Evolutionary conservation across 1,140 invertebrate genomes (phyloP).

Genomic region (Ptiloglossa arizonensis): DNA sequence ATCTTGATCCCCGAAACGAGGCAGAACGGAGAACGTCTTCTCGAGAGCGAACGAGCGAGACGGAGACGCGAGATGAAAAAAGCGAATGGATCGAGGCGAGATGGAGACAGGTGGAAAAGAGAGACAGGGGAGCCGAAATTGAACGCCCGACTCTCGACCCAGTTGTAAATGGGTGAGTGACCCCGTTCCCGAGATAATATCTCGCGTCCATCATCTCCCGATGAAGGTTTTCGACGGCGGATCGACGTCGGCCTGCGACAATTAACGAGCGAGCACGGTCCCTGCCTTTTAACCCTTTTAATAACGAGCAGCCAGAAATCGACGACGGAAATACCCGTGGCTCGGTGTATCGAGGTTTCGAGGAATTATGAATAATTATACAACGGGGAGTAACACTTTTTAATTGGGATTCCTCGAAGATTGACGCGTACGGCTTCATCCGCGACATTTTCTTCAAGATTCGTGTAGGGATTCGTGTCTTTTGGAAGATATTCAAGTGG

Average conservation of each 20-base stretch:
- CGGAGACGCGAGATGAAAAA: slow-evolving; percentile 1
- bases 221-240: slow-evolving; percentile 69
- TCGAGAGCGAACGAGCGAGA: not conserved
- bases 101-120: slow-evolving; percentile 48
- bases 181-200: slow-evolving; percentile 72
- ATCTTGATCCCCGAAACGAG: slow-evolving; percentile 62
- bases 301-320: no score
- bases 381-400: no score
- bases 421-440: no score
- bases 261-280: slow-evolving; percentile 26
- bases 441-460: no score
- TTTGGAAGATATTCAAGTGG: no score
- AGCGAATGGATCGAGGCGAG: not conserved
- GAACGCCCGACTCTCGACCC: slow-evolving; percentile 70
- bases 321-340: no score
- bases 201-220: slow-evolving; percentile 71
- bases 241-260: slow-evolving; percentile 55
- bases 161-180: slow-evolving; percentile 80
- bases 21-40: slow-evolving; percentile 58
- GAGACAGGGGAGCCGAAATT: slow-evolving; percentile 47
- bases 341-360: no score
- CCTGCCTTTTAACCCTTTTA: not conserved
- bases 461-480: no score
- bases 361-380: no score
- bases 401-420: no score